Base-by-base conservation (phyloP, 2,888 invertebrate species). In the Caenorhabditis sp. region DNA sequence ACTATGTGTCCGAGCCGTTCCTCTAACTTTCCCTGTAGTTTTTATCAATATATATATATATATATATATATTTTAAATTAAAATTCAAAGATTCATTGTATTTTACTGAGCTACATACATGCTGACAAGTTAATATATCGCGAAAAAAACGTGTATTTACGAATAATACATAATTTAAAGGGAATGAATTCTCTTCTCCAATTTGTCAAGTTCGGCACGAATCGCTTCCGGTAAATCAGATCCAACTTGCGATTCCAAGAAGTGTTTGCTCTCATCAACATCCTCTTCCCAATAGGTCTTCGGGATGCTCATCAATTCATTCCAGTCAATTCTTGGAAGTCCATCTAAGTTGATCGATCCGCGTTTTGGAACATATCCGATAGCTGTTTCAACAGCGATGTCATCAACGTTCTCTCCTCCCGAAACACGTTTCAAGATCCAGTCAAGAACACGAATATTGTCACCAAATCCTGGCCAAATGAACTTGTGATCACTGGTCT, bases 391-490 rank as follows among this genome's bases (percentile, higher is more conserved):
- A 10, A 67, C 63, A 27, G 25, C 58, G n/a, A 26, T 53, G 12
- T 31, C 26, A 23, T 31, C 81, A 38, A 88, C 88, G 54, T 85
- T 84, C 69, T 83, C 66, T 83, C 87, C 83, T 1, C 92, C 92
- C 76, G 95, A 93, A 65, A 95, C 92, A 71, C 97, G 92, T 63
- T 93, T 92, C 63, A 97, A 90, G 70, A 87, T 85, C 99, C 99
- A 99, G 85, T 99, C 97, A 50, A 99, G 90, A 0, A 99, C 97
- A 21, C 99, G 92, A 7, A 93, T 92, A 89, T 99, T 99, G 81
- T 99, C 99, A 0, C 96, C 95, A 88, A 95, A 99, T 76, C 99
- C 99, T 1, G 99, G 99, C 99, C 99, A 99, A 82, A 99, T 90
- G 91, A 97, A 99, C 88, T 80, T 80, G 67, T 71, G 68, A 64